Base-by-base conservation (phyloP, 2,888 invertebrate species). In the Phlogophora meticulosa region DNA sequence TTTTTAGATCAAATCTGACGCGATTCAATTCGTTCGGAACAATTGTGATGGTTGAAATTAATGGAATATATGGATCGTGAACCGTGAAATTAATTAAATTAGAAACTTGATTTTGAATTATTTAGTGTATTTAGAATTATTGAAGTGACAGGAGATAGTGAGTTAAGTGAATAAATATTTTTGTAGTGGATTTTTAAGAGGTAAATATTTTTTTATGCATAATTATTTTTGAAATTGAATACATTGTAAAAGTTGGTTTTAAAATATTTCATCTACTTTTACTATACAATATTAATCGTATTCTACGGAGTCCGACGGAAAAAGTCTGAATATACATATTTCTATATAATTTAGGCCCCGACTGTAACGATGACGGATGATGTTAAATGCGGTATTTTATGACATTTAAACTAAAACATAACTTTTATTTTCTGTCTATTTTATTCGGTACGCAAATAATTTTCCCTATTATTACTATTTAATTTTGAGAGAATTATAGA, bases 141-240 rank as follows among this genome's bases (percentile, higher is more conserved):
- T 62, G 0, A 65, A 79, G 82, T 81, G 82, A 71, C 75, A 72
- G 59, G 58, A n/a, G 22, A 72, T 74, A 65, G 79, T 82, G 81
- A 15, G 69, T 65, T 68, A 22, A 80, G 76, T 80, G 76, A 45
- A 24, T 42, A 64, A 58, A 64, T 49, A 53, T 28, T 62, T 65
- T 65, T 66, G 28, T 68, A 52, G 60, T 75, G 82, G 75, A 80
- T 82, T 67, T 82, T 55, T 65, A 56, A 71, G 43, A 82, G 81
- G 81, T 82, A 82, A 82, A 69, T 80, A 80, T 66, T 66, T 55
- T 53, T 45, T 57, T 11, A 10, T 13, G 9, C 0, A n/a, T 71
- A 4, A n/a, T 52, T 9, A 22, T 52, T n/a, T n/a, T n/a, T n/a
- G n/a, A n/a, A 9, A 4, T 7, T 10, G 11, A 0, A 3, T 4